Percentiles rank a stretch among this genome's conserved stretches.
Conservation (phyloP, 2,888 invertebrate species). For the Boloria euphrosyne region DNA sequence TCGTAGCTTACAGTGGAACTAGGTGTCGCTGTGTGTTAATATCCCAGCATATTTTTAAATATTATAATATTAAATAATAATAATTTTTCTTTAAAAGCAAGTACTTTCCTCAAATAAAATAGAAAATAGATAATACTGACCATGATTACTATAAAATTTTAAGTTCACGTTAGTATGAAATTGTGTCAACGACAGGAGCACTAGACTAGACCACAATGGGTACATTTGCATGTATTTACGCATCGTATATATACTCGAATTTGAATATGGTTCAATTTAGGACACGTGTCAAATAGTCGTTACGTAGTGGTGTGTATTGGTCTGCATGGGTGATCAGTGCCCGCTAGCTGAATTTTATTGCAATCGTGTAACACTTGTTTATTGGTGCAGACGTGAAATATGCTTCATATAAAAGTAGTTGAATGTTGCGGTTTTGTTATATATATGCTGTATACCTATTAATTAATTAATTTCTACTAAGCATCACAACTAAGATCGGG, state of each 20-base stretch:
- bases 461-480: too few relatives aligned
- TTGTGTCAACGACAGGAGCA: conserved; percentile 23
- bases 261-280: conserved; percentile 25
- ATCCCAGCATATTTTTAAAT: too few relatives aligned
- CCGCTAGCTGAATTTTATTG: conserved; percentile 16
- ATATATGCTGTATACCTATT: background rate
- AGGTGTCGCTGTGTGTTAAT: too few relatives aligned
- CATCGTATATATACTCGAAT: conserved; percentile 15
- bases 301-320: conserved; percentile 11
- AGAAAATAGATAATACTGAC: background rate
- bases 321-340: conserved; percentile 15
- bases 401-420: background rate
- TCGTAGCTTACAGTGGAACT: too few relatives aligned
- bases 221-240: conserved; percentile 27
- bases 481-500: too few relatives aligned
- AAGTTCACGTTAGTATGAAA: conserved; percentile 15
- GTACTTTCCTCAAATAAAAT: too few relatives aligned
- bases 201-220: conserved; percentile 24
- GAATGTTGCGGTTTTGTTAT: too few relatives aligned
- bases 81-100: too few relatives aligned
- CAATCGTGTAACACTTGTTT: conserved; percentile 1
- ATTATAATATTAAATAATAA: too few relatives aligned
- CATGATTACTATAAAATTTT: conserved; percentile 5
- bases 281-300: conserved; percentile 21
- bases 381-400: conserved; percentile 4